Evolutionary conservation across 2,888 invertebrate species (phyloP).

Genomic region (Pachymerium ferrugineum): DNA sequence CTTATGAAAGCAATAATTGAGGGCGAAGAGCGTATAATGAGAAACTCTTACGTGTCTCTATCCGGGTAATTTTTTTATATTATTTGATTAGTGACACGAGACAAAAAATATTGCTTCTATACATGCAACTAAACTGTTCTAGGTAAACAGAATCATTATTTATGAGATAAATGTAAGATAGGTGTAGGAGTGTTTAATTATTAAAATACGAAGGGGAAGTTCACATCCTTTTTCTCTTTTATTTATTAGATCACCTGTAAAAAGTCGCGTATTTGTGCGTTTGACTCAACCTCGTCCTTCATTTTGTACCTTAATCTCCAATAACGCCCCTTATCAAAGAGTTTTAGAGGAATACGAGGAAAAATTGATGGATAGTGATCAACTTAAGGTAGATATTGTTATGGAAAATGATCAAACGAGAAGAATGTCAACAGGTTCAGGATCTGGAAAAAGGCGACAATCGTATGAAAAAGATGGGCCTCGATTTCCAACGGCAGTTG

Average conservation of each 20-base stretch:
- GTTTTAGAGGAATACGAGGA: not conserved
- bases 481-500: not conserved
- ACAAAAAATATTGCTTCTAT: not conserved
- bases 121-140: not conserved
- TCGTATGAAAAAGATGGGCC: not conserved
- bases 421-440: not conserved
- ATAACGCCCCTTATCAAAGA: constrained; percentile 3
- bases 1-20: constrained; percentile 2
- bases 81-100: not conserved
- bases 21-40: constrained; percentile 4
- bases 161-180: too few species aligned
- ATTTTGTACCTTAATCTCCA: not conserved
- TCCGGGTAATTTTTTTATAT: not conserved
- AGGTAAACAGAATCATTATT: too few species aligned
- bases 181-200: too few species aligned
- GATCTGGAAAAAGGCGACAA: not conserved
- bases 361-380: not conserved
- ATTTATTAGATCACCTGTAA: not conserved
- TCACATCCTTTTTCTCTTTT: too few species aligned
- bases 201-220: too few species aligned
- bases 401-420: not conserved
- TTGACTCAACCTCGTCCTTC: constrained; percentile 14
- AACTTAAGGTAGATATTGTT: not conserved
- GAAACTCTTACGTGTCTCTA: not conserved
- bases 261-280: not conserved